Evolutionary conservation across 2,888 invertebrate species (phyloP).

Genomic region (Cephus pygmeus): DNA sequence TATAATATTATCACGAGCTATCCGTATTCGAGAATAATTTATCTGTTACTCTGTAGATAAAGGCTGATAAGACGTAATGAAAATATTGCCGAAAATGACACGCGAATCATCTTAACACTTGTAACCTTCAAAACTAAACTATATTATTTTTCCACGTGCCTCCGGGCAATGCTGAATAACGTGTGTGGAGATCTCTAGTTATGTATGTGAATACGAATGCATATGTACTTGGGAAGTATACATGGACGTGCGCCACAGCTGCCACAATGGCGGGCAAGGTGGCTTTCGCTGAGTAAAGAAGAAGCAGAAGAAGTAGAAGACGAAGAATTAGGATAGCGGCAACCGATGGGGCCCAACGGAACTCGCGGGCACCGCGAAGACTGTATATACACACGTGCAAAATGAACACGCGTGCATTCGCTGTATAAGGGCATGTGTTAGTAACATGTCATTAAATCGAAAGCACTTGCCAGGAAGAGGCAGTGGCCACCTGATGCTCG

Average conservation of each 20-base stretch:
- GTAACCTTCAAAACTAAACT: neutral
- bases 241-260: slow-evolving; percentile 43
- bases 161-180: neutral
- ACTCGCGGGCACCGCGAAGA: slow-evolving; percentile 16
- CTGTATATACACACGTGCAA: neutral
- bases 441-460: slow-evolving; percentile 61
- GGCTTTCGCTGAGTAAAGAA: neutral
- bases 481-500: slow-evolving; percentile 52
- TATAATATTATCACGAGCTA: no score
- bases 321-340: slow-evolving; percentile 1
- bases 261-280: slow-evolving; percentile 32
- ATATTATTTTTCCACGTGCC: neutral
- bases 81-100: neutral
- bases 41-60: neutral
- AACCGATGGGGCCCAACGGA: slow-evolving; percentile 29
- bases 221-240: neutral
- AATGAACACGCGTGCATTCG: slow-evolving; percentile 5
- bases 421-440: slow-evolving; percentile 4
- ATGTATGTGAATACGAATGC: neutral
- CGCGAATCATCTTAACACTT: neutral
- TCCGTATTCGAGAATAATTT: neutral
- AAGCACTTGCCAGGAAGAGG: slow-evolving; percentile 63
- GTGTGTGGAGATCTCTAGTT: neutral
- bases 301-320: neutral
- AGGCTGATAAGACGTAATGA: neutral